phyloP scores from a whole-genome alignment of 2,888 invertebrate genomes.

The Tortricodes alternella region DNA sequence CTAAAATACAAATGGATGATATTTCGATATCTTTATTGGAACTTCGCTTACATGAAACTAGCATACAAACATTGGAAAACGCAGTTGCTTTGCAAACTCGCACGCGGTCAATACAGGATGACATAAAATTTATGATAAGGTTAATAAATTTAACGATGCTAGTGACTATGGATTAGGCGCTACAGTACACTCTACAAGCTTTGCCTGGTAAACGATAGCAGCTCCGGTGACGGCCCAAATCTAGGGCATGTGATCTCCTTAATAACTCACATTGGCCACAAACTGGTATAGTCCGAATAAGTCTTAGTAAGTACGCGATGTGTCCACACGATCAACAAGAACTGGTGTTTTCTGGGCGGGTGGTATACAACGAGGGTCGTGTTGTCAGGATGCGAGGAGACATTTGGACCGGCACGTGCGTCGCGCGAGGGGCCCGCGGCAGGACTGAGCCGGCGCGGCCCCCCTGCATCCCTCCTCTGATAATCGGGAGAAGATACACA shows the following conservation, averaged over 20 bases:
- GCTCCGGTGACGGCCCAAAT: conserved; percentile 69
- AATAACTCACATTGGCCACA: conserved; percentile 77
- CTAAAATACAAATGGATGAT: not conserved
- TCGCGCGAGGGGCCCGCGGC: conserved; percentile 53
- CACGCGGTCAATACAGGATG: conserved; percentile 57
- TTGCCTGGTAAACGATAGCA: conserved; percentile 62
- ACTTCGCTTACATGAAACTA: no score
- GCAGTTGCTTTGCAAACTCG: conserved; percentile 50
- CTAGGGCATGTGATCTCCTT: conserved; percentile 73
- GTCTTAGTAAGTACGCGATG: conserved; percentile 52
- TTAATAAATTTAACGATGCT: conserved; percentile 37
- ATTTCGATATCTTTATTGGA: not conserved
- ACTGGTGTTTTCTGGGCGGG: conserved; percentile 46
- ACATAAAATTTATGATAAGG: conserved; percentile 44
- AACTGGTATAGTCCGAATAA: conserved; percentile 66
- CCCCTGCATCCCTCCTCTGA: conserved; percentile 55
- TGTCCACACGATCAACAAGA: conserved; percentile 69
- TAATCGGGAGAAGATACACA: conserved; percentile 78
- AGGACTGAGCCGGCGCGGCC: conserved; percentile 61
- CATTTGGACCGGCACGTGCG: conserved; percentile 67
- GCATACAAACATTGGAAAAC: conserved; percentile 39
- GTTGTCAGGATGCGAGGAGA: conserved; percentile 60
- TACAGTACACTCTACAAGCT: conserved; percentile 54
- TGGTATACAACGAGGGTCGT: conserved; percentile 53
- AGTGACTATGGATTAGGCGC: conserved; percentile 39